A percentile compares a stretch with the other conserved stretches of the same genome.
phyloP scores from a whole-genome alignment of 2,888 invertebrate genomes.

The Drosophila nr. perissopoda region DNA sequence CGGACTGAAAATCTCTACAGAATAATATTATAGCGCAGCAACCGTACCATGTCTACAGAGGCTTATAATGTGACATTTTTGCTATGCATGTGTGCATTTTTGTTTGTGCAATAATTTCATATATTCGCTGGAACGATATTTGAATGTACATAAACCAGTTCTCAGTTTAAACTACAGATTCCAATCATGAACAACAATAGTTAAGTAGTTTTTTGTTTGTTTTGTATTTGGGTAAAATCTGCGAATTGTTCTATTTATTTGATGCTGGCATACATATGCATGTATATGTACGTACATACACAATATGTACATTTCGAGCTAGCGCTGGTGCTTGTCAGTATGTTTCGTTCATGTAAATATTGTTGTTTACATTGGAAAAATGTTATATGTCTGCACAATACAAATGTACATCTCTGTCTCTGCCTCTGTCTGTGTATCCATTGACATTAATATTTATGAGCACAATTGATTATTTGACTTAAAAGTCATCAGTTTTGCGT shows the following conservation, averaged over 20 bases:
- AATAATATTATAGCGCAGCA: slow-evolving; percentile 16
- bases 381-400: background rate
- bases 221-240: background rate
- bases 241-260: background rate
- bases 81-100: background rate
- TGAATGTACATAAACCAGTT: background rate
- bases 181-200: background rate
- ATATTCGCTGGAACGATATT: background rate
- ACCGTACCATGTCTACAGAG: slow-evolving; percentile 2
- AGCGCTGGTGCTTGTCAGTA: background rate
- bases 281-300: background rate
- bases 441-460: background rate
- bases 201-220: background rate
- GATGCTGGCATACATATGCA: background rate
- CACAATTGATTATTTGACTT: background rate
- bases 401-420: background rate
- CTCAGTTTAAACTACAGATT: background rate
- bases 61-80: background rate
- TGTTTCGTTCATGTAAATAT: slow-evolving; percentile 8
- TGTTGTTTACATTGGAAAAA: slow-evolving; percentile 23
- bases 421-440: background rate
- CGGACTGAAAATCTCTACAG: slow-evolving; percentile 27
- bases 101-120: background rate
- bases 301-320: background rate
- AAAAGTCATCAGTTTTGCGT: background rate